Percentiles rank a stretch among this genome's conserved stretches.
phyloP scores from a whole-genome alignment of 2,888 invertebrate species.

The Drosophila lutescens region DNA sequence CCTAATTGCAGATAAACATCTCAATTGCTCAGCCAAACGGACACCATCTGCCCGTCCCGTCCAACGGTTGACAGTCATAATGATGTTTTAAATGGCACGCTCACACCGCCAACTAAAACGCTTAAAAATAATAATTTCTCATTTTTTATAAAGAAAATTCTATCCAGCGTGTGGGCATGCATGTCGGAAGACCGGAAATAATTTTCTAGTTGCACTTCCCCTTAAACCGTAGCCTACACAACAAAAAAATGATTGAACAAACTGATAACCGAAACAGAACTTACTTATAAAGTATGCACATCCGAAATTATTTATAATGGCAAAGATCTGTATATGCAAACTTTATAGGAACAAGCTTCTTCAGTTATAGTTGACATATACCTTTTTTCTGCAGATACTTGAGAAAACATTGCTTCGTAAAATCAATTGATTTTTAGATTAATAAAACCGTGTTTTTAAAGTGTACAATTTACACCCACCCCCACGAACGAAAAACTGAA shows the following conservation, averaged over 20 bases:
- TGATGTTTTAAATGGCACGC: constrained; percentile 73
- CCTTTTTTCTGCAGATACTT: too few species aligned
- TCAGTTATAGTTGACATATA: too few species aligned
- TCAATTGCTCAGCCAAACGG: constrained; percentile 62
- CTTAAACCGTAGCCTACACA: constrained; percentile 11
- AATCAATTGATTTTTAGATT: too few species aligned
- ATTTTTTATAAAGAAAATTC: constrained; percentile 35
- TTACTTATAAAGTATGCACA: too few species aligned
- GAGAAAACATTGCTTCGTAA: too few species aligned
- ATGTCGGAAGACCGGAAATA: constrained; percentile 80
- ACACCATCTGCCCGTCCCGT: constrained; percentile 64
- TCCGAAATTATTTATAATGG: too few species aligned
- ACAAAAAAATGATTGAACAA: background rate
- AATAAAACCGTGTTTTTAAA: background rate
- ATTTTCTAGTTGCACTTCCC: constrained; percentile 70
- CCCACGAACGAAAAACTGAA: constrained; percentile 33
- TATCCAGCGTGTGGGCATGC: constrained; percentile 52
- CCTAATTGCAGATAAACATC: constrained; percentile 79
- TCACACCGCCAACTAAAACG: constrained; percentile 46
- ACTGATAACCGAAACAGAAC: too few species aligned
- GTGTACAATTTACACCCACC: constrained; percentile 46
- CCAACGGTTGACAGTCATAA: constrained; percentile 65
- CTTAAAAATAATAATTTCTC: constrained; percentile 69
- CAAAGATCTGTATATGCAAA: too few species aligned
- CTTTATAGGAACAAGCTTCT: too few species aligned